phyloP scores from a whole-genome alignment of 2,113 vertebrate genomes.

The Oryzias woworae region DNA sequence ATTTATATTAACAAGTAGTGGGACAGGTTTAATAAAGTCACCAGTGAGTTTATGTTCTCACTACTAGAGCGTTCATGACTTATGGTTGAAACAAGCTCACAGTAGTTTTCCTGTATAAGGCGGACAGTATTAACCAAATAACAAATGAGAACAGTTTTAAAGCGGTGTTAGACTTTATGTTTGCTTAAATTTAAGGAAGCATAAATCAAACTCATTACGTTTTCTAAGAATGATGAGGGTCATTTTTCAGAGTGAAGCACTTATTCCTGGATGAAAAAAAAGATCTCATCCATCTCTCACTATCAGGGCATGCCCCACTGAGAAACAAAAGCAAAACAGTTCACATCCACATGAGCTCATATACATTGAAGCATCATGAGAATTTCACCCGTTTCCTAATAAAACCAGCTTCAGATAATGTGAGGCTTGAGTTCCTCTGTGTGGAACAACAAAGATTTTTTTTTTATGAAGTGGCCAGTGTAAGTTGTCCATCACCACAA shows the following conservation, averaged over 20 bases:
- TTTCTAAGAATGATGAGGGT: neutral
- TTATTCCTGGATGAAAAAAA: constrained; percentile 32
- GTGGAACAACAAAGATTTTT: constrained; percentile 13
- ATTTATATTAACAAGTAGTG: neutral
- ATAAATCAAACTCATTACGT: constrained; percentile 11
- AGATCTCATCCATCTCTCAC: constrained; percentile 41
- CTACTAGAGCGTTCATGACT: constrained; percentile 17
- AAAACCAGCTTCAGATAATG: constrained; percentile 3
- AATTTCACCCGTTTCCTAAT: constrained; percentile 18
- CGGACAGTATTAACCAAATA: constrained; percentile 27
- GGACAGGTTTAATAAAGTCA: constrained; percentile 27
- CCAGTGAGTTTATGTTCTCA: constrained; percentile 9
- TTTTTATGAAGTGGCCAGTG: constrained; percentile 22
- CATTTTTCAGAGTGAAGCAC: constrained; percentile 42
- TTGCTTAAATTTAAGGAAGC: constrained; percentile 18
- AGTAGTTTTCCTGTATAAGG: constrained; percentile 25
- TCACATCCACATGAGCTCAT: constrained; percentile 31
- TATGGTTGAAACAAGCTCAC: constrained; percentile 16
- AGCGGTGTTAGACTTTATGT: constrained; percentile 17
- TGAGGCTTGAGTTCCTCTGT: constrained; percentile 8
- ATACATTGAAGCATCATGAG: constrained; percentile 24
- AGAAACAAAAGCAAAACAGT: constrained; percentile 33
- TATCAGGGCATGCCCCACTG: constrained; percentile 33
- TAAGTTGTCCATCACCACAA: constrained; percentile 19
- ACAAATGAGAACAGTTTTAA: constrained; percentile 24